Evolutionary conservation across 2,113 vertebrate genomes (phyloP), one percentile per base, ranked within the genome.

Genomic region (Labeo catla): DNA sequence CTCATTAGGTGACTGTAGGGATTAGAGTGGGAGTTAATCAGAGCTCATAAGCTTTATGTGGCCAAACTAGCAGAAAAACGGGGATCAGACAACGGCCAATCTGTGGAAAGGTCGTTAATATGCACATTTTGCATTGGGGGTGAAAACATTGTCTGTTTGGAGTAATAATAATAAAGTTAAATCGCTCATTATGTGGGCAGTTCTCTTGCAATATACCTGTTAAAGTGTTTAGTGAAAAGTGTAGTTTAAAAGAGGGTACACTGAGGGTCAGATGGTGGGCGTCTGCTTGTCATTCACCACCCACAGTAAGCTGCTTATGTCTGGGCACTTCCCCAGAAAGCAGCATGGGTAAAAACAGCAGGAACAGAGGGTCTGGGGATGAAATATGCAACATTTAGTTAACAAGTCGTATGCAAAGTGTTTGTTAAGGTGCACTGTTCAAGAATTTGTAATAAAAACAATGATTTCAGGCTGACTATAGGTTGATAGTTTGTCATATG

Each of bases 241-340:
- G 28, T 50, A 63, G 47, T 8, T 28, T 4, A 76, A 34, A 28
- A 78, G 9, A 66, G 19, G 8, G 43, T 8, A 45, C 45, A 4
- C 63, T 54, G 19, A 70, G 70, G 73, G 86, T 90, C 86, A 86
- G 61, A 85, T 50, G 84, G 86, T n/a, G 49, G 73, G 72, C 52
- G 19, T 84, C 79, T 83, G 78, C 68, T 54, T 43, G 36, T 70
- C 63, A 54, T 13, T 77, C 36, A 57, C 36, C 28, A n/a, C 73
- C 63, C 54, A 11, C n/a, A 45, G 63, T 93, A 94, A 94, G 92
- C 93, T 90, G 91, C 91, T 94, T 94, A 93, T 88, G 88, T 93
- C 90, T 92, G 89, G 73, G 87, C 87, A 36, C 57, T 77, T 21
- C n/a, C 34, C 23, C 28, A 77, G 52, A 77, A 21, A 59, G 47